phyloP scores from a whole-genome alignment of 64 coral and sea anemone genomes.

The Stichodactyla mertensii region DNA sequence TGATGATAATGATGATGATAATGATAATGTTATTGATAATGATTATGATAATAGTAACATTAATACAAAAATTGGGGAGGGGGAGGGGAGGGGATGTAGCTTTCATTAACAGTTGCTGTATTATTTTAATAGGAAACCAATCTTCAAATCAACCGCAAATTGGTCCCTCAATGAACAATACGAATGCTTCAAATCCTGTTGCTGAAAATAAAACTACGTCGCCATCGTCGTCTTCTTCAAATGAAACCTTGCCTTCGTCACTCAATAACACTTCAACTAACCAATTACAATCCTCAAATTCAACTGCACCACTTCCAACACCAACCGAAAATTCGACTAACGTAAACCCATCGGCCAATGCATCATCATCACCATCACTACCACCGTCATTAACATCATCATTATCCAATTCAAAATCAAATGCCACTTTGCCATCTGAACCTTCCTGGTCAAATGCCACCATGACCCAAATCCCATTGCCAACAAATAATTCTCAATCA shows the following conservation, averaged over 20 bases:
- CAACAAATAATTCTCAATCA: neutral
- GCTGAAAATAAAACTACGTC: neutral
- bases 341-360: neutral
- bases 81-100: no score
- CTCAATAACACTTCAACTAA: neutral
- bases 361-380: neutral
- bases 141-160: neutral
- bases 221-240: neutral
- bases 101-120: no score
- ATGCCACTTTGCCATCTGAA: neutral
- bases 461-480: neutral
- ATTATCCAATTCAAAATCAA: neutral
- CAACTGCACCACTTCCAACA: neutral
- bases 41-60: no score
- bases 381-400: neutral
- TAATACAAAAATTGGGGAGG: no score
- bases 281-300: neutral
- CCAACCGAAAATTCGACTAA: neutral
- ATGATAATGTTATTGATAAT: no score
- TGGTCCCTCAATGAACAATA: no score
- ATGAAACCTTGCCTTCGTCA: neutral
- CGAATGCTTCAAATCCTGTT: no score
- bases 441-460: neutral
- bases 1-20: no score
- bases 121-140: neutral